These are phyloP conservation scores for Pyrrhia umbra DNA, from an alignment of 2,888 invertebrate species.

Conservation along the genomic window DNA sequence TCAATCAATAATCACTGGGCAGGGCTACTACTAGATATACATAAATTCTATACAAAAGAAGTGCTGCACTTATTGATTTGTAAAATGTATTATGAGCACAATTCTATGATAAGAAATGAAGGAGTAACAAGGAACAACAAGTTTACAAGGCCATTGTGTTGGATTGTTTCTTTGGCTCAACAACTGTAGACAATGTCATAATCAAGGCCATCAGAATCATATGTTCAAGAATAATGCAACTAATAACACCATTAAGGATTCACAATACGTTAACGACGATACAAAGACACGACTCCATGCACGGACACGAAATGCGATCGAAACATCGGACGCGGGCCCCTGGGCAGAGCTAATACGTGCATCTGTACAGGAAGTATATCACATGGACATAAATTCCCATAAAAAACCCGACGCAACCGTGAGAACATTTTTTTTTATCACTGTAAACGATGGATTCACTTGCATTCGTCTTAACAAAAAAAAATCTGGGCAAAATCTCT, in stretches of 20 bases:
- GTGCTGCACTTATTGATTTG: conserved; percentile 36
- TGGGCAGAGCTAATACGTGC: conserved; percentile 62
- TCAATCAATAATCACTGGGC: conserved; percentile 45
- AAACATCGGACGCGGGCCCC: conserved; percentile 54
- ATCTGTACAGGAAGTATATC: conserved; percentile 76
- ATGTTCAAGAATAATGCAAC: conserved; percentile 56
- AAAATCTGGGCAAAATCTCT: conserved; percentile 65
- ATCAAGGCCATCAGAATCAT: conserved; percentile 83
- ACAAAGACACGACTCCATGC: conserved; percentile 49
- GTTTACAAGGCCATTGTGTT: conserved; percentile 70
- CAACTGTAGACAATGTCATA: conserved; percentile 77
- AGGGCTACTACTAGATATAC: conserved; percentile 11
- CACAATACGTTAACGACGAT: conserved; percentile 30
- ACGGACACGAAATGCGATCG: conserved; percentile 57
- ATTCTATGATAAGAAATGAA: conserved; percentile 50
- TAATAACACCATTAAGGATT: conserved; percentile 25
- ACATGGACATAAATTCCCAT: conserved; percentile 70
- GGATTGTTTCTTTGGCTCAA: conserved; percentile 63
- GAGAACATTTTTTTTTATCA: conserved; percentile 81
- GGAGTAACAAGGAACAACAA: conserved; percentile 62
- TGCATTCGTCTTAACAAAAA: conserved; percentile 77
- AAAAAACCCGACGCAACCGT: conserved; percentile 72
- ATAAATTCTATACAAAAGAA: conserved; percentile 2
- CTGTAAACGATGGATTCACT: conserved; percentile 72
- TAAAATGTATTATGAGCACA: conserved; percentile 25